Percentiles rank a stretch among this genome's conserved stretches.
phyloP scores from a whole-genome alignment of 1,140 invertebrate genomes.

The Cydia amplana region DNA sequence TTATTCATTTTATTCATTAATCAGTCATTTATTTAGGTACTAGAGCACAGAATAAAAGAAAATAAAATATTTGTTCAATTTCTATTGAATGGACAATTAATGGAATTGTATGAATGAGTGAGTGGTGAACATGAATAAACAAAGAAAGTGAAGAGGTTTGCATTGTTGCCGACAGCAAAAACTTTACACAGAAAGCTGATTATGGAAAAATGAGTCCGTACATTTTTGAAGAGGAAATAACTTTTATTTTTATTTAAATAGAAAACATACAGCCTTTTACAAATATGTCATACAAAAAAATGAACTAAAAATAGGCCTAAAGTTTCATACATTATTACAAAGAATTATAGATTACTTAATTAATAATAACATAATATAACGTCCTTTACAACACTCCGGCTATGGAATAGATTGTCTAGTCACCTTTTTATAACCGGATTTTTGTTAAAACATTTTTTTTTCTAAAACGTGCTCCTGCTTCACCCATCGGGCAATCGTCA shows the following conservation, averaged over 20 bases:
- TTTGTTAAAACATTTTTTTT: not conserved
- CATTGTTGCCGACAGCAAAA: not conserved
- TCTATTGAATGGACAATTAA: not conserved
- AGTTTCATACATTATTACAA: too few species aligned
- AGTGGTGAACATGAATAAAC: not conserved
- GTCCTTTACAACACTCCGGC: too few species aligned
- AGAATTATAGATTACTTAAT: too few species aligned
- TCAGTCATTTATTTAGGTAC: too few species aligned
- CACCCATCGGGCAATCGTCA: not conserved
- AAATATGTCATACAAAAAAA: too few species aligned
- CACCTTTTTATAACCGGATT: not conserved
- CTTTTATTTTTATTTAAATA: too few species aligned
- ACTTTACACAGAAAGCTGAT: not conserved
- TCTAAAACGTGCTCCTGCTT: not conserved
- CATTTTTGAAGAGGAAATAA: too few species aligned
- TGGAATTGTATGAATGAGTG: not conserved
- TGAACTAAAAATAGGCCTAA: too few species aligned
- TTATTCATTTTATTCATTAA: too few species aligned
- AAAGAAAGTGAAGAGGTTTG: not conserved
- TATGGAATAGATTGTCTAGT: not conserved
- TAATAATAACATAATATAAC: too few species aligned
- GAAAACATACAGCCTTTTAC: too few species aligned
- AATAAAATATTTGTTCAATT: not conserved
- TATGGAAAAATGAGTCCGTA: too few species aligned
- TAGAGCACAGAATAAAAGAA: not conserved